Conservation (phyloP, 1,140 invertebrate species). For the Parapsyche elsis region DNA sequence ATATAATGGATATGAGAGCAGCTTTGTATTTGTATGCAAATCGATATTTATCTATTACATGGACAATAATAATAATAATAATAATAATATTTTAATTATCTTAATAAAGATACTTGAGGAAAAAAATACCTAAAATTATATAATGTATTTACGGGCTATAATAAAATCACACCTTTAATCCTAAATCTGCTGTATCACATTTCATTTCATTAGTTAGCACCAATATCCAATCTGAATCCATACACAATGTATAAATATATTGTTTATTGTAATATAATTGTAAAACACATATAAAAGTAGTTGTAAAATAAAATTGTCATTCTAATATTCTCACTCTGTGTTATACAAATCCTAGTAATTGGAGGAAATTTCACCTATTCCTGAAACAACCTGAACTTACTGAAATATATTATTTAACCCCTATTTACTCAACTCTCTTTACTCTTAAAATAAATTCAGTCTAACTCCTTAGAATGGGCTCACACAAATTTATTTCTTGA, state of each 20-base stretch:
- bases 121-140: slow-evolving; percentile 45
- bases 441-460: slow-evolving; percentile 56
- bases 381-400: slow-evolving; percentile 15
- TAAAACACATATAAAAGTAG: slow-evolving; percentile 56
- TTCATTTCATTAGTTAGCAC: slow-evolving; percentile 57
- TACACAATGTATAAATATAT: slow-evolving; percentile 53
- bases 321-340: slow-evolving; percentile 43
- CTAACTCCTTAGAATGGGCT: slow-evolving; percentile 54
- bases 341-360: slow-evolving; percentile 19
- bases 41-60: slow-evolving; percentile 21
- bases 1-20: slow-evolving; percentile 35
- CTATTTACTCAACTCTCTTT: slow-evolving; percentile 32
- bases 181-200: slow-evolving; percentile 56
- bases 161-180: slow-evolving; percentile 54
- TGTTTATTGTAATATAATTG: slow-evolving; percentile 53
- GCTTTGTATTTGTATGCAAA: slow-evolving; percentile 6
- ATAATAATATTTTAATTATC: slow-evolving; percentile 12
- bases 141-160: slow-evolving; percentile 53
- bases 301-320: slow-evolving; percentile 56
- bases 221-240: slow-evolving; percentile 55
- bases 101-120: slow-evolving; percentile 33
- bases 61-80: slow-evolving; percentile 22
- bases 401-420: slow-evolving; percentile 39
- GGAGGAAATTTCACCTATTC: slow-evolving; percentile 17
- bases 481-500: not conserved